These are phyloP conservation scores for Geopemphigus sp. DNA, from an alignment of 1,140 invertebrate genomes.

Conservation along the genomic window DNA sequence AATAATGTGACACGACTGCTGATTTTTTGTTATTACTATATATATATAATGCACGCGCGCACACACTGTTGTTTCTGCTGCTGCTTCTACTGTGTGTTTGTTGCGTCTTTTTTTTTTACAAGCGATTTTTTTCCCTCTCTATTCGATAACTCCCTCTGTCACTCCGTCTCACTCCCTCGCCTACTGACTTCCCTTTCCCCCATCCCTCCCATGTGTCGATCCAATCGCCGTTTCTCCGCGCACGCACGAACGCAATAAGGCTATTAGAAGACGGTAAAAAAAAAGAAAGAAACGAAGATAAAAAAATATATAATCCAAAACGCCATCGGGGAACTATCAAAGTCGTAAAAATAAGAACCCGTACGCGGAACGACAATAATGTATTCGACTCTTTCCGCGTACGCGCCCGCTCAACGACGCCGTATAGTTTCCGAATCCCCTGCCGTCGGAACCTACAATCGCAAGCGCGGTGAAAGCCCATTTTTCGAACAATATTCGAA, in stretches of 20 bases:
- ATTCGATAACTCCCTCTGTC: background rate
- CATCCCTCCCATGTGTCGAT: background rate
- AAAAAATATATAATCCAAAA: slow-evolving; percentile 7
- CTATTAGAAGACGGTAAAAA: background rate
- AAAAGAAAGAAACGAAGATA: background rate
- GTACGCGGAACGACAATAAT: background rate
- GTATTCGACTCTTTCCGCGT: background rate
- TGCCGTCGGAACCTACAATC: too few species aligned
- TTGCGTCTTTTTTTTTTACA: background rate
- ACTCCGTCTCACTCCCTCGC: too few species aligned
- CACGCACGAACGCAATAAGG: slow-evolving; percentile 5
- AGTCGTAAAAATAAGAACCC: slow-evolving; percentile 11
- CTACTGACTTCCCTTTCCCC: too few species aligned
- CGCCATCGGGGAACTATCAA: slow-evolving; percentile 25
- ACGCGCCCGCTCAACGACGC: too few species aligned
- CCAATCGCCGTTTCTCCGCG: background rate
- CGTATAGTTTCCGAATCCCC: too few species aligned
- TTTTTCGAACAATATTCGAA: too few species aligned
- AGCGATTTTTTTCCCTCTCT: background rate
- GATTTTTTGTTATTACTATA: slow-evolving; percentile 30
- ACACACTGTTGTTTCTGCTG: background rate
- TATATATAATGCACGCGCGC: too few species aligned
- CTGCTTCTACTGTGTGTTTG: background rate
- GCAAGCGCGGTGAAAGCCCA: too few species aligned
- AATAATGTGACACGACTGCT: slow-evolving; percentile 48